A percentile compares a stretch with the other conserved stretches of the same genome.
Conservation (phyloP, 2,888 invertebrate genomes). For the Ormyrus nitidulus region DNA sequence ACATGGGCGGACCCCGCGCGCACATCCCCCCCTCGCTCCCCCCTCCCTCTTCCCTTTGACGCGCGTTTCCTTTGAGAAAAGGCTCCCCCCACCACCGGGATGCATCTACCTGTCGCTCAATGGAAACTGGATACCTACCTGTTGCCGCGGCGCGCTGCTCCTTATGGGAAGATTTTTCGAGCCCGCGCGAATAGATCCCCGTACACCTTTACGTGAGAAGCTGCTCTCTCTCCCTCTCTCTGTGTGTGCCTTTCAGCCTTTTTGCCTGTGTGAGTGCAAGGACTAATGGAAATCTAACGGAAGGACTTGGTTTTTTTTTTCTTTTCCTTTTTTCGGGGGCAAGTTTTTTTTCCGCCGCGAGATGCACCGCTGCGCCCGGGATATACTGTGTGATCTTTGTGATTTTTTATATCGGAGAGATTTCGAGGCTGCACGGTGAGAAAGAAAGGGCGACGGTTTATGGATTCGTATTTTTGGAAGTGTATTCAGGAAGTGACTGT, state of each 20-base stretch:
- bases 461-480: neutral
- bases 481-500: constrained; percentile 16
- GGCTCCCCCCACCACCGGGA: constrained; percentile 41
- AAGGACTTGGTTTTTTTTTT: constrained; percentile 43
- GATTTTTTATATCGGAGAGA: constrained; percentile 9
- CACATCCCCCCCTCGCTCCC: constrained; percentile 19
- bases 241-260: neutral
- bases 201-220: constrained; percentile 23
- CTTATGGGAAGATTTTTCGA: constrained; percentile 70
- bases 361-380: constrained; percentile 9
- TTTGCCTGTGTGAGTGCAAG: neutral
- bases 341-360: too few species aligned
- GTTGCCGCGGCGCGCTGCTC: constrained; percentile 61
- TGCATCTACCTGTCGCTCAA: constrained; percentile 72
- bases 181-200: constrained; percentile 34
- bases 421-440: constrained; percentile 9
- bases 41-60: constrained; percentile 42
- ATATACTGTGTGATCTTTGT: constrained; percentile 38
- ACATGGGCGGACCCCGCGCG: constrained; percentile 55
- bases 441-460: constrained; percentile 8
- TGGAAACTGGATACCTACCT: constrained; percentile 74
- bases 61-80: constrained; percentile 53
- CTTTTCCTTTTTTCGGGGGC: too few species aligned
- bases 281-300: constrained; percentile 55
- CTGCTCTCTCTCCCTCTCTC: constrained; percentile 25